Conservation (phyloP, 1,140 invertebrate genomes). For the Drosophila lacteicornis region DNA sequence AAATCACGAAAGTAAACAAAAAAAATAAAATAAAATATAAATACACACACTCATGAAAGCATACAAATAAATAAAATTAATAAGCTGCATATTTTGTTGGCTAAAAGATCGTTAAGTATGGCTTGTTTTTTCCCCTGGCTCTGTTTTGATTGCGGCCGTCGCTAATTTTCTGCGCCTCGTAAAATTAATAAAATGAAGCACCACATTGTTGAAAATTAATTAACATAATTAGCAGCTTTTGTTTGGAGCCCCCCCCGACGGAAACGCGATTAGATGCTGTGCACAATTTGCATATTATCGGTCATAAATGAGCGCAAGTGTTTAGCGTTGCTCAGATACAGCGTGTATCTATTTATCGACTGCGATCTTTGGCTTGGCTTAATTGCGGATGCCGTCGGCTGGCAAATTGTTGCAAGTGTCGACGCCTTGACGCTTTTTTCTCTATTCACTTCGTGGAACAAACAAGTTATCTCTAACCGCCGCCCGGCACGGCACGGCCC, state of each 20-base stretch:
- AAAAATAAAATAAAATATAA: slow-evolving; percentile 2
- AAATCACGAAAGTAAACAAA: slow-evolving; percentile 41
- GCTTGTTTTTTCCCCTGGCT: slow-evolving; percentile 10
- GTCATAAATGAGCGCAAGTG: slow-evolving; percentile 40
- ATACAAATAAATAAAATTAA: slow-evolving; percentile 30
- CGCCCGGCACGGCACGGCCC: neutral
- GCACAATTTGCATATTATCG: slow-evolving; percentile 50
- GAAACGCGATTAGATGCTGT: slow-evolving; percentile 37
- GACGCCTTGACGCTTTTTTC: slow-evolving; percentile 14
- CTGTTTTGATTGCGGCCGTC: slow-evolving; percentile 52
- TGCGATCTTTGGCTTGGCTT: slow-evolving; percentile 41
- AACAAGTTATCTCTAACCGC: slow-evolving; percentile 42
- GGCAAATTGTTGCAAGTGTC: slow-evolving; percentile 37
- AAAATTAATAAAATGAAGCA: slow-evolving; percentile 76
- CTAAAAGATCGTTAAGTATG: slow-evolving; percentile 55
- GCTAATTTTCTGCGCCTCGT: slow-evolving; percentile 75
- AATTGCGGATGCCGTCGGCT: slow-evolving; percentile 70
- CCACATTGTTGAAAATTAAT: slow-evolving; percentile 68
- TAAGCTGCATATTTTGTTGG: slow-evolving; percentile 49
- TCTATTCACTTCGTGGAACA: neutral
- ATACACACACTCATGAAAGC: slow-evolving; percentile 11
- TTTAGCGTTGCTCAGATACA: neutral
- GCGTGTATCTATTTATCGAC: slow-evolving; percentile 14
- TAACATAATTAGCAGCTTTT: slow-evolving; percentile 77
- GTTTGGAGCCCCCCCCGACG: slow-evolving; percentile 25